Base-by-base conservation (phyloP, 2,888 invertebrate species). In the Colletes collaris region DNA sequence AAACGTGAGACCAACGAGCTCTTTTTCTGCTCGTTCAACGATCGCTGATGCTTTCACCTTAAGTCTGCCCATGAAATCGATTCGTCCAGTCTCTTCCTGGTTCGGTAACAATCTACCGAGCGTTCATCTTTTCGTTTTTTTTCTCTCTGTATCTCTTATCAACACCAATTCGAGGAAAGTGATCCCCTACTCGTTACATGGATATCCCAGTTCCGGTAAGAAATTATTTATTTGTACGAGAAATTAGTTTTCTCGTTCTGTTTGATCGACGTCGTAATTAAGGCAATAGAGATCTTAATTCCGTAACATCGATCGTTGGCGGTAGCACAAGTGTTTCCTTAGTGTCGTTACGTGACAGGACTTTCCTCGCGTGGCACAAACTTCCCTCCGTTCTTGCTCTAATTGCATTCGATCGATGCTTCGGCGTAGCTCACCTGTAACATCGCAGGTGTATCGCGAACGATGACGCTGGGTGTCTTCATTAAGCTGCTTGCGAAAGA, bases 21-120 rank as follows among this genome's bases (percentile, higher is more conserved):
- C 50, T 67, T 69, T 75, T 75, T 46, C n/a, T 8, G 4, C n/a
- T 27, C 13, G 11, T 50, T 27, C 27, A 49, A 60, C 13, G 7
- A 37, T 27, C 35, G 16, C 53, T 27, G 64, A 68, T 72, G 66
- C 66, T 81, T 81, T 74, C 77, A 73, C 64, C 27, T 27, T 27
- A 27, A 27, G 27, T 35, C 49, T 46, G 50, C 40, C 44, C 40
- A 8, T 6, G 10, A 46, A 40, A 55, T 66, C 55, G 59, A 7
- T 69, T 58, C 55, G 13, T 40, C 52, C 49, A 16, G 52, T 55
- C 52, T 58, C 67, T 76, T 81, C 69, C 79, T 72, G 69, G 50
- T 69, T 40, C 10, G 13, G 58, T 72, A 81, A 69, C 53, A 37
- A 52, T 40, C 50, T 58, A 50, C 46, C 46, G 44, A 27, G 6